phyloP scores from a whole-genome alignment of 2,888 invertebrate species.

The Cryptophagus acutangulus region DNA sequence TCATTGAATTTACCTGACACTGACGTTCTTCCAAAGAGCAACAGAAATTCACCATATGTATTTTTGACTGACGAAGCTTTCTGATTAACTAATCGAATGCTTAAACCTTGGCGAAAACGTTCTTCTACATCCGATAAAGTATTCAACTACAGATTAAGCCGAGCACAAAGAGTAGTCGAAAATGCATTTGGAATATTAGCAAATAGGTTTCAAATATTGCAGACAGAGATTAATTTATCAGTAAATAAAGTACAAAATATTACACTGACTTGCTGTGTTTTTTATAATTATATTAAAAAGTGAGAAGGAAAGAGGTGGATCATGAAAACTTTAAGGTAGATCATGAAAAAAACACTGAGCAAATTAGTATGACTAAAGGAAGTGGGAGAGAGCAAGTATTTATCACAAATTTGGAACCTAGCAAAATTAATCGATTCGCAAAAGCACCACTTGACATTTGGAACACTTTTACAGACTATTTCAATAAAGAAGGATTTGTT shows the following conservation, averaged over 20 bases:
- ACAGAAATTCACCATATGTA: constrained; percentile 6
- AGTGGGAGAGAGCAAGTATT: constrained; percentile 9
- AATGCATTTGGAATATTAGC: constrained; percentile 11
- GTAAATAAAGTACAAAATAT: constrained; percentile 5
- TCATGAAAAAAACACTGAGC: constrained; percentile 6
- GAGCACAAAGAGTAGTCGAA: constrained; percentile 9
- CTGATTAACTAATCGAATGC: constrained; percentile 4
- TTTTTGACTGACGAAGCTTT: constrained; percentile 13
- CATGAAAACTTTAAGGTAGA: constrained; percentile 6
- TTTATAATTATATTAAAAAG: constrained; percentile 11
- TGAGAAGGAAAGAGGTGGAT: constrained; percentile 9
- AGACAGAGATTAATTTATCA: background rate
- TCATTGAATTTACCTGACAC: constrained; percentile 11
- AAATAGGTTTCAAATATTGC: constrained; percentile 8
- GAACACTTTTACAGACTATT: constrained; percentile 1
- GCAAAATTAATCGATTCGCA: background rate
- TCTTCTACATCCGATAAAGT: constrained; percentile 5
- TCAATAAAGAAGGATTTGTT: constrained; percentile 4
- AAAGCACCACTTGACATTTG: background rate
- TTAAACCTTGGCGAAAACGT: constrained; percentile 12
- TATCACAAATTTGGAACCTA: constrained; percentile 5
- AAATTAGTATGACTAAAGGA: constrained; percentile 6
- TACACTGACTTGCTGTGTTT: constrained; percentile 9
- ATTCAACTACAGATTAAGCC: constrained; percentile 9
- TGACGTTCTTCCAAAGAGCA: constrained; percentile 6